Percentiles rank a stretch among this genome's conserved stretches.
Evolutionary conservation across 2,888 invertebrate genomes (phyloP).

Genomic region (Malachius bipustulatus): DNA sequence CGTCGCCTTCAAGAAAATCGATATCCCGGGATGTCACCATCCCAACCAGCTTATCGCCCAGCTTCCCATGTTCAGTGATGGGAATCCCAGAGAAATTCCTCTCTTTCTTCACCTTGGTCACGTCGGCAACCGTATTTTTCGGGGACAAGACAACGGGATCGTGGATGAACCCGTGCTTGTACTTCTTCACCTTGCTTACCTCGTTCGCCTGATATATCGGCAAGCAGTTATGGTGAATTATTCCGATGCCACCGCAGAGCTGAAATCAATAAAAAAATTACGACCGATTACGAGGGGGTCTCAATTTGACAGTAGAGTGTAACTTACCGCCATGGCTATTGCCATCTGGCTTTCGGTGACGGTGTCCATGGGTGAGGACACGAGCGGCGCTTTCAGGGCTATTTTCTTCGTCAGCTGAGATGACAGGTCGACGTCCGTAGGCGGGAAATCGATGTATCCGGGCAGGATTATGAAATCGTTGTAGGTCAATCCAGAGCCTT

Average conservation of each 20-base stretch:
- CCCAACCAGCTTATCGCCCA: constrained; percentile 86
- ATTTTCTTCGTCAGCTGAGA: too few species aligned
- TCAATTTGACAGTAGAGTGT: too few species aligned
- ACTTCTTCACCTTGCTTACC: constrained; percentile 95
- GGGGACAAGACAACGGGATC: too few species aligned
- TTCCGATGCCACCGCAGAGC: constrained; percentile 95
- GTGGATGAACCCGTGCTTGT: too few species aligned
- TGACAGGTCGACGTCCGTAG: constrained; percentile 86
- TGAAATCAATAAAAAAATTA: too few species aligned
- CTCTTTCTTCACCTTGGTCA: constrained; percentile 75
- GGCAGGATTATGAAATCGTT: too few species aligned
- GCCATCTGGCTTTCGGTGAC: constrained; percentile 99
- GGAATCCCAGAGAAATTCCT: constrained; percentile 96
- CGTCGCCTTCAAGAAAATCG: constrained; percentile 45
- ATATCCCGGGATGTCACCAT: constrained; percentile 97
- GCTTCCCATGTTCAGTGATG: constrained; percentile 85
- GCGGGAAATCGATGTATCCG: constrained; percentile 90
- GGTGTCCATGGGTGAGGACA: constrained; percentile 99
- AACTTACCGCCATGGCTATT: constrained; percentile 94
- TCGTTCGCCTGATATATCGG: constrained; percentile 90
- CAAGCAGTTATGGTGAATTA: constrained; percentile 94
- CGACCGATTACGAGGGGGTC: too few species aligned
- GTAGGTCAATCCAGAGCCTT: constrained; percentile 84
- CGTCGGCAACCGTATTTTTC: constrained; percentile 72
- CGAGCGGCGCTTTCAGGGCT: constrained; percentile 78